Base-by-base conservation (phyloP, 2,113 vertebrate genomes). In the Arvicanthis niloticus region DNA sequence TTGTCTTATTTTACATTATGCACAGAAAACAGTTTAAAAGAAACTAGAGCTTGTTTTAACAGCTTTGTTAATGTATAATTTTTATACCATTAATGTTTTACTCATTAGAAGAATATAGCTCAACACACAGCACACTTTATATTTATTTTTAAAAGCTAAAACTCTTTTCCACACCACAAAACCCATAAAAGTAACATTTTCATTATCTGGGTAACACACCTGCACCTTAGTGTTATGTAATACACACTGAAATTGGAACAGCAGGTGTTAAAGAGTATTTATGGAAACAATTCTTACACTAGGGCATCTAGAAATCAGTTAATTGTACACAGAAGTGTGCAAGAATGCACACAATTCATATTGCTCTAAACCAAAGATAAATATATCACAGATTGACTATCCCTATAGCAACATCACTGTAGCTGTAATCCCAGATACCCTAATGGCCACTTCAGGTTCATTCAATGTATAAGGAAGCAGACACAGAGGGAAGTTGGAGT, bases 121-220 rank as follows among this genome's bases (percentile, higher is more conserved):
- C 90, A 96, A 80, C 84, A 31, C 37, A 88, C 10, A 84, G n/a
- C 26, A 58, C 51, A 90, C 78, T 78, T 92, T 89, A 45, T 82
- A 75, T 58, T 65, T 75, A 81, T 75, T 97, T 94, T 93, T 72
- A 67, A 89, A 91, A 95, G 77, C 26, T 86, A 31, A 89, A 84
- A 95, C 75, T 89, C 15, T 96, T 34, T 95, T 93, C 48, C 91
- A 11, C 10, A 51, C 56, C 62, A 92, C 24, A 92, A 95, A 93
- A 87, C 26, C 73, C 81, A 92, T 90, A 92, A 90, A 96, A 96
- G 91, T 88, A 92, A 85, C 88, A 94, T 53, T 97, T 95, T 96
- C n/a, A 67, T 87, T 94, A 89, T 42, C 51, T 91, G 7, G 19
- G 15, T 87, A 95, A 91, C 13, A 93, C 51, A 89, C 60, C 37